Conservation (phyloP, 2,888 invertebrate species). For the Syrista parreyssii region DNA sequence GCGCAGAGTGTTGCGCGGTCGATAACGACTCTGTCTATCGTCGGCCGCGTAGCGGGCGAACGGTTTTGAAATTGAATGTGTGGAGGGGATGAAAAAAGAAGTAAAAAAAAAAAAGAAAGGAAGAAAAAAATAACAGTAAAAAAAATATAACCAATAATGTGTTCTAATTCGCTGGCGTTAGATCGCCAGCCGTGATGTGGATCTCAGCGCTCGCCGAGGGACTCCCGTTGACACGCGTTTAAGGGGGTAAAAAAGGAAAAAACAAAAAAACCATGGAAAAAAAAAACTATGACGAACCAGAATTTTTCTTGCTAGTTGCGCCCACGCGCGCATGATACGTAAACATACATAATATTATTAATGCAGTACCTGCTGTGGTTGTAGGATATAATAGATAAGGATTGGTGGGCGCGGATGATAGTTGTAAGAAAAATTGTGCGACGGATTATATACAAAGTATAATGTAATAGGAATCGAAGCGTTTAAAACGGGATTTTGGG, state of each 20-base stretch:
- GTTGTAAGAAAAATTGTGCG: slow-evolving; percentile 10
- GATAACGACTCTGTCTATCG: neutral
- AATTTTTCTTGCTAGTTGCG: neutral
- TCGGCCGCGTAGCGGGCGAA: neutral
- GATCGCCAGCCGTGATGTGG: slow-evolving; percentile 21
- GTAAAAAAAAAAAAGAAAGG: neutral
- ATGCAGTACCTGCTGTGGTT: slow-evolving; percentile 31
- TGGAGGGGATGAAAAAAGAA: neutral
- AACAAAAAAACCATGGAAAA: neutral
- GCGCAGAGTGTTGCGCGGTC: neutral
- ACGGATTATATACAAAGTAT: slow-evolving; percentile 4
- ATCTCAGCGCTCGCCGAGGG: slow-evolving; percentile 21
- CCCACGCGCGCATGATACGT: slow-evolving; percentile 7
- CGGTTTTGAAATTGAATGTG: neutral
- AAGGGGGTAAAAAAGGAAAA: neutral
- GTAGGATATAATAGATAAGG: slow-evolving; percentile 20
- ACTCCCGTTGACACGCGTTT: slow-evolving; percentile 8
- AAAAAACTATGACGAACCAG: neutral
- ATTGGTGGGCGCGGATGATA: slow-evolving; percentile 10
- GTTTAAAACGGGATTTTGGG: neutral
- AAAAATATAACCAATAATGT: slow-evolving; percentile 24
- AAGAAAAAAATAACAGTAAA: neutral
- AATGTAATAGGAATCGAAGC: slow-evolving; percentile 3
- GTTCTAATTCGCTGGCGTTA: slow-evolving; percentile 21
- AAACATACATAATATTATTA: slow-evolving; percentile 10